Evolutionary conservation across 2,797 vertebrate genomes (phyloP).

Genomic region (Hypotaenidia okinawae): DNA sequence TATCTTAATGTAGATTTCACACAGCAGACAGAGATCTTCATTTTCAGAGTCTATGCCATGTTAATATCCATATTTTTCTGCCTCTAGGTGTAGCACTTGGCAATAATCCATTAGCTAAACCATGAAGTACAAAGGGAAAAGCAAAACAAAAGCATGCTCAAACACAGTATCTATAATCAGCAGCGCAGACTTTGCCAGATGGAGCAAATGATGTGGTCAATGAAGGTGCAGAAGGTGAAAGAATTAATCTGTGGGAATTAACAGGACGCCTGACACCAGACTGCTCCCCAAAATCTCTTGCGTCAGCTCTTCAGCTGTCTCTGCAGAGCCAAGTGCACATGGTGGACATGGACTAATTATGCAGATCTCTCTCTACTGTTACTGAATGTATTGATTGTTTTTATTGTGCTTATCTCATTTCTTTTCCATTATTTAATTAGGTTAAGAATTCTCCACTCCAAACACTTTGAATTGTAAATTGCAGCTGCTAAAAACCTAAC

Average conservation of each 20-base stretch:
- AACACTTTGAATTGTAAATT: not conserved
- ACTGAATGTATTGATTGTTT: slow-evolving; percentile 23
- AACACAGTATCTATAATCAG: not conserved
- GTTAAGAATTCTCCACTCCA: not conserved
- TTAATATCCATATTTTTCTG: slow-evolving; percentile 25
- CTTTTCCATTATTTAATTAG: not conserved
- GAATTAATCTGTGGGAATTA: slow-evolving; percentile 24
- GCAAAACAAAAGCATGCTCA: not conserved
- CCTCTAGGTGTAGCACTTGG: slow-evolving; percentile 4
- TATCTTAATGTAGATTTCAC: not conserved
- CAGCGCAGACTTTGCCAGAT: not conserved
- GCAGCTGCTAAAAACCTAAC: not conserved
- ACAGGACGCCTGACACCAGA: not conserved
- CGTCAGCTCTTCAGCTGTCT: not conserved
- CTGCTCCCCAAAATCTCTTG: not conserved
- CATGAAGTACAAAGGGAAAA: slow-evolving; percentile 14
- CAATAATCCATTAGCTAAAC: not conserved
- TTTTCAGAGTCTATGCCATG: not conserved
- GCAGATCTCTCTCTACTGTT: not conserved
- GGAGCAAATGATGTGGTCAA: slow-evolving; percentile 31
- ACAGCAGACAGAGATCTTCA: not conserved
- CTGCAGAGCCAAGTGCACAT: not conserved
- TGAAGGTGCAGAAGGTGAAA: slow-evolving; percentile 37
- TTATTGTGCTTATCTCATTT: not conserved
- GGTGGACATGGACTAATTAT: not conserved